Conservation (phyloP, 2,113 vertebrate genomes). For the Sialia sialis region DNA sequence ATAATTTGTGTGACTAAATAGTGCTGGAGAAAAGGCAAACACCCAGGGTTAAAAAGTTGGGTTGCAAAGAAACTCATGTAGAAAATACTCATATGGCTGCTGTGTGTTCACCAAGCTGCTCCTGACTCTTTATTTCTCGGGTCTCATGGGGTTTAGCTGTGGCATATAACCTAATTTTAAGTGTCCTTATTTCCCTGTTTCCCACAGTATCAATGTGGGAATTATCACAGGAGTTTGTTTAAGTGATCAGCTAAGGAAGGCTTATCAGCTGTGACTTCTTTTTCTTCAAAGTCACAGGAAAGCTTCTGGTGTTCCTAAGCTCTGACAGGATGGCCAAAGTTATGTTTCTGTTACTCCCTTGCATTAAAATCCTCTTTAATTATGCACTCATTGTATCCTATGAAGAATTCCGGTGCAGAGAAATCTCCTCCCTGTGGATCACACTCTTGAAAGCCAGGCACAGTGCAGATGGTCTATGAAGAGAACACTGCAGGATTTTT, state of each 20-base stretch:
- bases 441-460: not conserved
- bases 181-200: not conserved
- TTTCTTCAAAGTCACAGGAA: not conserved
- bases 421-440: not conserved
- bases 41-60: not conserved
- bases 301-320: not conserved
- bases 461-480: not conserved
- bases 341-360: not conserved
- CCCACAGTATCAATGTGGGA: not conserved
- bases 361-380: not conserved
- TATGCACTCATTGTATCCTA: not conserved
- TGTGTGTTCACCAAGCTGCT: not conserved
- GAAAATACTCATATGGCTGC: not conserved
- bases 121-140: not conserved
- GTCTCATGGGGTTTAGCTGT: not conserved
- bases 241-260: not conserved
- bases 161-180: not conserved
- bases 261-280: not conserved
- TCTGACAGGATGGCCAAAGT: not conserved
- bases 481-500: not conserved
- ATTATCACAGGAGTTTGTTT: not conserved
- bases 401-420: not conserved
- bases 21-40: not conserved
- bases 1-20: not conserved
- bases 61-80: not conserved